Evolutionary conservation across 2,113 vertebrate genomes (phyloP).

Genomic region (Tursiops truncatus): DNA sequence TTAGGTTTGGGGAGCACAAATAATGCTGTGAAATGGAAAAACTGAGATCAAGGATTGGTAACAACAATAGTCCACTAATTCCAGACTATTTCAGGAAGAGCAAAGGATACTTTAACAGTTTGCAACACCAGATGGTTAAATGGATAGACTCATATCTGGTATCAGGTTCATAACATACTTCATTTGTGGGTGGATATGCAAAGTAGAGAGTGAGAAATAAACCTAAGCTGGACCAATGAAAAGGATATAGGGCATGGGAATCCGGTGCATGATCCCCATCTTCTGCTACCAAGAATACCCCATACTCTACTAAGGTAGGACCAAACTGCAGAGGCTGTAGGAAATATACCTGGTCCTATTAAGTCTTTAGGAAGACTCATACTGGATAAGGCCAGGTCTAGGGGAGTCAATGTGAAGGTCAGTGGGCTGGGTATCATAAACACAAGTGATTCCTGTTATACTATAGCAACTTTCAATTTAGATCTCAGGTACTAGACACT

Average conservation of each 20-base stretch:
- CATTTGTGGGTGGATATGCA: background rate
- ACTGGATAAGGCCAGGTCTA: background rate
- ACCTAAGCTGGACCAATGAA: background rate
- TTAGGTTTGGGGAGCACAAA: slow-evolving; percentile 72
- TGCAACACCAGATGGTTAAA: background rate
- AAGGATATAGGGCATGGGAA: background rate
- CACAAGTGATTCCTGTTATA: background rate
- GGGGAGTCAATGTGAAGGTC: background rate
- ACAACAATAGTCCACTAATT: background rate
- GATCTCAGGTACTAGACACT: background rate
- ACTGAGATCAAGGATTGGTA: slow-evolving; percentile 11
- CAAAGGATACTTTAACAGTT: background rate
- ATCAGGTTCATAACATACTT: background rate
- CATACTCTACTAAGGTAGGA: background rate
- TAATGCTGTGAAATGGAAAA: slow-evolving; percentile 60
- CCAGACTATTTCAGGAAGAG: background rate
- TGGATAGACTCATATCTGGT: background rate
- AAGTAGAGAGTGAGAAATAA: background rate
- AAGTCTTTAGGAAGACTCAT: background rate
- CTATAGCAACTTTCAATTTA: background rate
- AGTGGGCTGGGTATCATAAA: background rate
- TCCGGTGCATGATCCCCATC: background rate
- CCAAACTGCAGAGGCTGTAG: background rate
- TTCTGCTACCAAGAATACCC: background rate
- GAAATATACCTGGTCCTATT: background rate